These are phyloP conservation scores for Neoitamus cyanurus DNA, from an alignment of 2,888 invertebrate genomes.

Conservation along the genomic window DNA sequence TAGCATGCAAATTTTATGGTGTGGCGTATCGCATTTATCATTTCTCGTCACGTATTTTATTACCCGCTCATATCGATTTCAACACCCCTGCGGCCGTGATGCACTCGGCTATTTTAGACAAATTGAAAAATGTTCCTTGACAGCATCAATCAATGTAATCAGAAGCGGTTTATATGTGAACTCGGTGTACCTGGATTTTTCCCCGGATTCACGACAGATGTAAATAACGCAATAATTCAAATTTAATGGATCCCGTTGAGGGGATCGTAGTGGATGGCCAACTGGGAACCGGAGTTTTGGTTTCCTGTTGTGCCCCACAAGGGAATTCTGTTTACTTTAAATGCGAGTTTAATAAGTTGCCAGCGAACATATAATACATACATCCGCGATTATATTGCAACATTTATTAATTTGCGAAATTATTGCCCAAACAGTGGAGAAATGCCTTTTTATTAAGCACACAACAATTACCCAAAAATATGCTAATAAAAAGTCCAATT, in stretches of 20 bases:
- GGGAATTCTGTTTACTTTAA: background rate
- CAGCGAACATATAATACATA: background rate
- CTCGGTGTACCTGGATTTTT: background rate
- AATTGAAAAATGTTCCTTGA: constrained; percentile 33
- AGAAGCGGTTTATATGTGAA: constrained; percentile 23
- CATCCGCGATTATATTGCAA: background rate
- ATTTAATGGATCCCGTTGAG: background rate
- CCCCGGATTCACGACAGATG: background rate
- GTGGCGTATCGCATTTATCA: constrained; percentile 26
- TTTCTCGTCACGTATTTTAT: constrained; percentile 38
- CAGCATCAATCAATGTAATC: constrained; percentile 33
- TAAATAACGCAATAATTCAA: background rate
- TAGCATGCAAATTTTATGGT: constrained; percentile 24
- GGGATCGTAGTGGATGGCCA: background rate
- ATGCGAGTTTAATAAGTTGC: background rate
- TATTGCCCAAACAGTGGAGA: background rate
- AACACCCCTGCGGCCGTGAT: background rate
- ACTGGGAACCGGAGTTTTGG: background rate
- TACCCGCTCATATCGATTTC: constrained; percentile 26
- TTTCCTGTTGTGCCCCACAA: background rate
- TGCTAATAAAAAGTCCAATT: background rate
- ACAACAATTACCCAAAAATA: background rate
- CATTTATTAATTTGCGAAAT: background rate
- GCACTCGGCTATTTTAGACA: constrained; percentile 18
- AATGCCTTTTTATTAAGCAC: background rate